Conservation (phyloP, 2,888 invertebrate species). For the Nowickia ferox region DNA sequence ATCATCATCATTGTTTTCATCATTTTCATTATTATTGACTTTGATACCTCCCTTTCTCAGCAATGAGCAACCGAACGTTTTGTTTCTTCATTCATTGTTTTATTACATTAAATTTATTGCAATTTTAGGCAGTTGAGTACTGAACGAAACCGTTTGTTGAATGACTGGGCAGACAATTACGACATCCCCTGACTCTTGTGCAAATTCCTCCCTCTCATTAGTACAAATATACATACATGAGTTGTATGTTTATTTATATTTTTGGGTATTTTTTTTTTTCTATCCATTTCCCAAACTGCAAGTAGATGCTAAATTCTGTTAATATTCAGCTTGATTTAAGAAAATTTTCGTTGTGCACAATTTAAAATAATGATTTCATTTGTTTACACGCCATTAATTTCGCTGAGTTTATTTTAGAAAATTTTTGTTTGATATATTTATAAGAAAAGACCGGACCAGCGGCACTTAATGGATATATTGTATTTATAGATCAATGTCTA, state of each 20-base stretch:
- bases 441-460: no score
- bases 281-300: slow-evolving; percentile 38
- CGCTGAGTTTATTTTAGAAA: no score
- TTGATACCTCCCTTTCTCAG: slow-evolving; percentile 55
- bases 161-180: slow-evolving; percentile 58
- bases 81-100: slow-evolving; percentile 50
- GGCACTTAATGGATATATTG: no score
- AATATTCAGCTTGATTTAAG: slow-evolving; percentile 15
- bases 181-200: slow-evolving; percentile 40
- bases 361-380: slow-evolving; percentile 18
- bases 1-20: slow-evolving; percentile 48
- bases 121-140: slow-evolving; percentile 38
- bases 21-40: slow-evolving; percentile 63
- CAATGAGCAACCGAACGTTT: slow-evolving; percentile 23
- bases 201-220: slow-evolving; percentile 34
- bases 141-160: slow-evolving; percentile 21
- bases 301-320: slow-evolving; percentile 7
- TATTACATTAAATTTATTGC: slow-evolving; percentile 66
- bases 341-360: background rate
- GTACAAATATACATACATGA: background rate
- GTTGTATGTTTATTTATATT: slow-evolving; percentile 24
- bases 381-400: background rate
- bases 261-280: slow-evolving; percentile 1
- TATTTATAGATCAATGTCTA: no score
- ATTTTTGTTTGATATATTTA: no score